Base-by-base conservation (phyloP, 1,140 invertebrate species). In the Wiebesia pumilae region DNA sequence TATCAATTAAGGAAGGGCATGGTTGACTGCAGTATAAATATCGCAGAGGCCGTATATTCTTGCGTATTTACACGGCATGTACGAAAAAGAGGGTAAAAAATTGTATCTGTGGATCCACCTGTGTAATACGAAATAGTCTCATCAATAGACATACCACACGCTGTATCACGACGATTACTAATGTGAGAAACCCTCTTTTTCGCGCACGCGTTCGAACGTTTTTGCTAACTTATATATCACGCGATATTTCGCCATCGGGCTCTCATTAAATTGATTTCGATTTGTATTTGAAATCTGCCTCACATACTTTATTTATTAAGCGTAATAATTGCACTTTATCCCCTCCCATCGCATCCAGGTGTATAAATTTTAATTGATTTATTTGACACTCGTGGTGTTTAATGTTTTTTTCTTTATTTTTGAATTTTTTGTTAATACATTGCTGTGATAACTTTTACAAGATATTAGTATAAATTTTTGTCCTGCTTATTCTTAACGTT, bases 231-330 rank as follows among this genome's bases (percentile, higher is more conserved):
- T 62, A 10, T 27, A 6, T 21, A n/a, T 10, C 80, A 67, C 62
- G 62, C 78, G 78, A 79, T 79, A 58, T 58, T 27, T 4, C 33
- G 21, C 7, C 19, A 33, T 38, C 40, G 30, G 27, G 3, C 54
- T 65, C 6, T 10, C 51, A 65, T 80, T 83, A 58, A 51, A 83
- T 83, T 73, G 67, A 83, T 83, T 83, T 69, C 62, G 38, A 69
- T 82, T 27, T 67, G 65, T 69, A 69, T 24, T 1, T 75, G 14
- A 43, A 40, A 3, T 43, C 38, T 33, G 7, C 0, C 1, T 40
- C 65, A 71, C 24, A 9, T 47, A 19, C 62, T 51, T 43, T 71
- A 40, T 82, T 67, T 82, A 82, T 43, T 27, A 69, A 82, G 51
- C 40, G 47, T 69, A 40, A 69, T 54, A 54, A 73, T 73, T 38